Evolutionary conservation across 2,113 vertebrate species (phyloP), one percentile per base, ranked within the genome.

Genomic region (Danionella cerebrum): DNA sequence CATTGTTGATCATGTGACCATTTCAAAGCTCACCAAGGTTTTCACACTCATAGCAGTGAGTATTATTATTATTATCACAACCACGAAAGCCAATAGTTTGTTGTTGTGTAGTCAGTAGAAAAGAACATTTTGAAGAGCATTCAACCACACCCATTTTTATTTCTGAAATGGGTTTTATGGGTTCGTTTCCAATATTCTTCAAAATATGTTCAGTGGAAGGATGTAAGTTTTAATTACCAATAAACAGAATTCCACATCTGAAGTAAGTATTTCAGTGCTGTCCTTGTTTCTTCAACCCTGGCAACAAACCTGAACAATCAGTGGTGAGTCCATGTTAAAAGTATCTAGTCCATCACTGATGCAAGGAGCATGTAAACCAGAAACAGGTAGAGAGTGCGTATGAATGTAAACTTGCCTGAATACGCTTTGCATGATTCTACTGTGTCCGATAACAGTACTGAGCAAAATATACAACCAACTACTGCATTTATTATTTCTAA

Each of bases 201-300:
- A n/a, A n/a, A n/a, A n/a, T n/a, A n/a, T n/a, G n/a, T n/a, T n/a
- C n/a, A n/a, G n/a, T n/a, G n/a, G n/a, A n/a, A n/a, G n/a, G n/a
- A n/a, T n/a, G n/a, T n/a, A n/a, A n/a, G n/a, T n/a, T n/a, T n/a
- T n/a, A n/a, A n/a, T n/a, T n/a, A n/a, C n/a, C n/a, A n/a, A n/a
- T n/a, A n/a, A n/a, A n/a, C n/a, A n/a, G n/a, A n/a, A n/a, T n/a
- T n/a, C n/a, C n/a, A n/a, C n/a, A n/a, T n/a, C n/a, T n/a, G n/a
- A n/a, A n/a, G n/a, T n/a, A n/a, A n/a, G n/a, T n/a, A n/a, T n/a
- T n/a, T n/a, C n/a, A n/a, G n/a, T n/a, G n/a, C n/a, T n/a, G n/a
- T n/a, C n/a, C n/a, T n/a, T n/a, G n/a, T n/a, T n/a, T n/a, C n/a
- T 59, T 19, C 58, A 60, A 45, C 42, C 58, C 58, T 45, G 58